These are phyloP conservation scores for Rallus limicola DNA, from an alignment of 2,113 vertebrate genomes.

Conservation along the genomic window DNA sequence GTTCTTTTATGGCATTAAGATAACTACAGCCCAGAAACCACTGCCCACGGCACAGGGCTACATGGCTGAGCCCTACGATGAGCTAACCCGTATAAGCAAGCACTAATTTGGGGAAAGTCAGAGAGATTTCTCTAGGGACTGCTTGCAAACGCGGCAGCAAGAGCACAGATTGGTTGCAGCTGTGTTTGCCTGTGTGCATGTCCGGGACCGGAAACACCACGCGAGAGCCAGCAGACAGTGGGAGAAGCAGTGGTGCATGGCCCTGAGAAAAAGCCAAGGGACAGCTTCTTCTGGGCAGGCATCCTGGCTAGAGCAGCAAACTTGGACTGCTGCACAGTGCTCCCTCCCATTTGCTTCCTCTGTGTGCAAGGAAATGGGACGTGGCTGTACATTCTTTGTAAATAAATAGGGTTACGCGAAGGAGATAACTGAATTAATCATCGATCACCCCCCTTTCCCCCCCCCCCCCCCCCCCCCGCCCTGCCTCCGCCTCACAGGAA, in stretches of 20 bases:
- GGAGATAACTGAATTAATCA: constrained; percentile 41
- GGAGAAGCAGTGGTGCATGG: constrained; percentile 60
- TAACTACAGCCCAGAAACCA: background rate
- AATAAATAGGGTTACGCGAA: constrained; percentile 15
- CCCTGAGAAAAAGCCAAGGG: constrained; percentile 62
- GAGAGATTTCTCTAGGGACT: constrained; percentile 8
- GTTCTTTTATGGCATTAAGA: background rate
- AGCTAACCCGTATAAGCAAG: constrained; percentile 10
- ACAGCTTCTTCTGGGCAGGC: constrained; percentile 64
- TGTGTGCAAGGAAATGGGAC: constrained; percentile 51
- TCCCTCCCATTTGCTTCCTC: constrained; percentile 54
- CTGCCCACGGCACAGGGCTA: background rate
- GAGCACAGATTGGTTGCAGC: constrained; percentile 58
- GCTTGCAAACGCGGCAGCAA: background rate
- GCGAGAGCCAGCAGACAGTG: constrained; percentile 63
- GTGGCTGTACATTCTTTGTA: constrained; percentile 52
- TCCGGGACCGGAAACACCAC: constrained; percentile 36
- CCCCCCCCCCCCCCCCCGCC: rapidly evolving
- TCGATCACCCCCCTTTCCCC: background rate
- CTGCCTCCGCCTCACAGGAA: background rate
- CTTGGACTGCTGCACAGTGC: background rate
- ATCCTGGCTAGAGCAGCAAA: constrained; percentile 50
- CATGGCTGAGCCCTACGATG: background rate
- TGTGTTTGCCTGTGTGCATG: constrained; percentile 61
- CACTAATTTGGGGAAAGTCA: constrained; percentile 33